phyloP scores from a whole-genome alignment of 2,888 invertebrate species.

The Hermaeophaga mercurialis region DNA sequence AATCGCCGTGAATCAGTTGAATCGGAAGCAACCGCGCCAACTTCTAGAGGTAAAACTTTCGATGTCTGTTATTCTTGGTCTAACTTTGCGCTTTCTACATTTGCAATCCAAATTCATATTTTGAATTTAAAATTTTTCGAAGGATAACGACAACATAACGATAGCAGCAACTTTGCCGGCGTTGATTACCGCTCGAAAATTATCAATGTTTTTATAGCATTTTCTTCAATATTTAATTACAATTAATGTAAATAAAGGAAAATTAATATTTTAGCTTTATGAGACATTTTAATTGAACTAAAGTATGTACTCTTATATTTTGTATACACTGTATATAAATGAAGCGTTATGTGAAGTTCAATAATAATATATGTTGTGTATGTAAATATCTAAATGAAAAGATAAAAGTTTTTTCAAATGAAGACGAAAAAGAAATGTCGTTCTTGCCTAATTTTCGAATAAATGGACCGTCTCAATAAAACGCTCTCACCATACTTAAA shows the following conservation, averaged over 20 bases:
- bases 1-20: no score
- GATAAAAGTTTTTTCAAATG: no score
- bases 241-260: not conserved
- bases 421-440: no score
- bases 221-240: constrained; percentile 4
- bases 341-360: no score
- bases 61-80: constrained; percentile 44
- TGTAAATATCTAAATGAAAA: no score
- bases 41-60: constrained; percentile 40
- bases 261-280: constrained; percentile 4
- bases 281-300: no score
- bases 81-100: constrained; percentile 47
- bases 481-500: no score
- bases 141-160: constrained; percentile 43
- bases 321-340: no score
- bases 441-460: no score
- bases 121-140: constrained; percentile 61
- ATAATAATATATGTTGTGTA: no score
- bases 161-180: constrained; percentile 12
- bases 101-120: constrained; percentile 63
- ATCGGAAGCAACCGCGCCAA: constrained; percentile 6
- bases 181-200: constrained; percentile 22
- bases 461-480: no score
- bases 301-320: no score
- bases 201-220: constrained; percentile 18